Evolutionary conservation across 2,113 vertebrate genomes (phyloP), one percentile per base, ranked within the genome.

Genomic region (Leucosticte australis): DNA sequence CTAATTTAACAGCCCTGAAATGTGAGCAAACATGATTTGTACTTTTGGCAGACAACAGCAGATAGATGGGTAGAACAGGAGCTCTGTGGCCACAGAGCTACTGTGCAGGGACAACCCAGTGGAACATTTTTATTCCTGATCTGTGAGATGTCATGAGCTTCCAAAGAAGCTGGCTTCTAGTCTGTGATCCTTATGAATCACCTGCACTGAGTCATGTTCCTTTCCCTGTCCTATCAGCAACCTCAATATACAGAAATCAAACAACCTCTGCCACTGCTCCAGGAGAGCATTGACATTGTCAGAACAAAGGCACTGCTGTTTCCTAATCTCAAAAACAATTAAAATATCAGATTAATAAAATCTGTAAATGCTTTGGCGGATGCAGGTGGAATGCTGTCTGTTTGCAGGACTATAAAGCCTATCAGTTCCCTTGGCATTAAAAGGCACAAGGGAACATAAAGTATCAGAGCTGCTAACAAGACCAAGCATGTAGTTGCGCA

Each of bases 311-410:
- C 83, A 70, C 33, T 87, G 65, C 81, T 98, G 93, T 97, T 96
- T 93, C 82, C 80, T 95, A 95, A 97, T 94, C 96, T 96, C 80
- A 78, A 50, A 95, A 94, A 91, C 96, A 98, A 97, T 96, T 95
- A 97, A 97, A 84, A 93, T 96, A 96, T 95, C 80, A 91, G 95
- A 96, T 96, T 95, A 96, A 97, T 96, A 97, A 95, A 95, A 97
- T 94, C 90, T 97, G 97, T 95, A 94, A 96, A 97, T 98, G 89
- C 97, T 92, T 95, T 96, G 83, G 77, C 17, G 6, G 91, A 95
- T 95, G 95, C 81, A 82, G 68, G 60, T 92, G 95, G 94, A 88
- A 95, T 78, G 70, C 69, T 88, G 74, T 94, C 81, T 97, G 87
- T 97, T 98, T 97, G 95, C 73, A 75, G 97, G 92, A 62, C 97